Conservation (phyloP, 2,113 vertebrate species). For the Orientallactaga bullata region DNA sequence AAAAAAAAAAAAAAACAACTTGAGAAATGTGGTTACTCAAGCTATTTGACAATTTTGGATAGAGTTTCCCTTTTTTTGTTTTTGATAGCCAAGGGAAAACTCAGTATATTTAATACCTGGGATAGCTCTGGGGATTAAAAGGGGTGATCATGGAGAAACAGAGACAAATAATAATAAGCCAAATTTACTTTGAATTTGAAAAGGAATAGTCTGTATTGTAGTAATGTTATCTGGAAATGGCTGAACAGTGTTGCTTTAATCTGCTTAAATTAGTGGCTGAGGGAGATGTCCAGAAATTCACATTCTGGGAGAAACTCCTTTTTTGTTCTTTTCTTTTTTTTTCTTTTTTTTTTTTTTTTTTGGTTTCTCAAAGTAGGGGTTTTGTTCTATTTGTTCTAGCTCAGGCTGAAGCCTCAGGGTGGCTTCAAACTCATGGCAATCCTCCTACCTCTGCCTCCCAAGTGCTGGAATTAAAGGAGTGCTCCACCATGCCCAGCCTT, state of each 20-base stretch:
- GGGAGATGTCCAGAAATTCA: neutral
- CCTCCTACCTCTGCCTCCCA: too few species aligned
- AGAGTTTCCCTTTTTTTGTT: neutral
- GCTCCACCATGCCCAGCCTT: too few species aligned
- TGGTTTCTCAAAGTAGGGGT: too few species aligned
- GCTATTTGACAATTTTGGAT: neutral
- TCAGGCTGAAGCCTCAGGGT: too few species aligned
- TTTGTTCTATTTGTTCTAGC: too few species aligned
- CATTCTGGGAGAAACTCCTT: neutral
- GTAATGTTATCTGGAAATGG: neutral
- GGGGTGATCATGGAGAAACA: neutral
- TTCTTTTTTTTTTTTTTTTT: too few species aligned
- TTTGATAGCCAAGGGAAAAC: neutral
- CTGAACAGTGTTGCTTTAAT: neutral
- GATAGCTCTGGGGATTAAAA: neutral
- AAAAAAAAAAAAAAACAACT: too few species aligned
- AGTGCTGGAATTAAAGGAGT: too few species aligned
- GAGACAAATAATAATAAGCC: neutral
- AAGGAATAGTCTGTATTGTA: neutral
- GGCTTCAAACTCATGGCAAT: too few species aligned
- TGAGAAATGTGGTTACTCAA: neutral
- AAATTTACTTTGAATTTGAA: neutral
- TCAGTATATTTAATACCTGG: neutral
- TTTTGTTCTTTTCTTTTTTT: too few species aligned
- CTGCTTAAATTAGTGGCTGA: neutral